Conservation (phyloP, 2,113 vertebrate species). For the Alces alces region DNA sequence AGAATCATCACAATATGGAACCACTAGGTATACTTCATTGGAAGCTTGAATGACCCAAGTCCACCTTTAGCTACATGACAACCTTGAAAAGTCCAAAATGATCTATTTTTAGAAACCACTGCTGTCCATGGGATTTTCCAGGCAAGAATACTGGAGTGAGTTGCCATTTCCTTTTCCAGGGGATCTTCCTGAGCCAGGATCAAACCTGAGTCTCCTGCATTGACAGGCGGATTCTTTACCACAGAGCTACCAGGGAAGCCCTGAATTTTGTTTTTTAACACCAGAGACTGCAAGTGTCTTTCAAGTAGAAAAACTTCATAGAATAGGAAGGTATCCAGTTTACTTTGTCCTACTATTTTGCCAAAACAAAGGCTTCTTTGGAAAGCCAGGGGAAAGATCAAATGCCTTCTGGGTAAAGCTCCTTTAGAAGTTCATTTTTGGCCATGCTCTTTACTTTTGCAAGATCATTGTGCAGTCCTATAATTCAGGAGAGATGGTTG, state of each 20-base stretch:
- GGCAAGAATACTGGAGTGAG: neutral
- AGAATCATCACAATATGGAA: neutral
- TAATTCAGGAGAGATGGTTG: constrained; percentile 2
- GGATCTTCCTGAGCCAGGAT: neutral
- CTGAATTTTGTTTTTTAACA: neutral
- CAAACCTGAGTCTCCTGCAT: neutral
- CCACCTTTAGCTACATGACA: neutral
- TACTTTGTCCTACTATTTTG: neutral
- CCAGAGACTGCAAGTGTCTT: neutral
- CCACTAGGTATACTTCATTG: neutral
- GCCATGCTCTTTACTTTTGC: constrained; percentile 28
- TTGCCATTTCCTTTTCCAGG: neutral
- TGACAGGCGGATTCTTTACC: neutral
- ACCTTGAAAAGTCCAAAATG: neutral
- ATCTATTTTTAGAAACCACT: neutral
- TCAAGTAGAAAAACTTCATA: neutral
- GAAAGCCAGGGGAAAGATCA: constrained; percentile 46
- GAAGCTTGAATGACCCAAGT: neutral
- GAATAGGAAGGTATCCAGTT: neutral
- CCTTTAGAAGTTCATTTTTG: constrained; percentile 41
- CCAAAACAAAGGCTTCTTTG: constrained; percentile 4
- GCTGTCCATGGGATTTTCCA: neutral
- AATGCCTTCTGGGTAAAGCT: neutral
- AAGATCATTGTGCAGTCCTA: constrained; percentile 49
- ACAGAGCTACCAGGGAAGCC: neutral